phyloP scores from a whole-genome alignment of 2,113 vertebrate genomes.

The Ochotona princeps region DNA sequence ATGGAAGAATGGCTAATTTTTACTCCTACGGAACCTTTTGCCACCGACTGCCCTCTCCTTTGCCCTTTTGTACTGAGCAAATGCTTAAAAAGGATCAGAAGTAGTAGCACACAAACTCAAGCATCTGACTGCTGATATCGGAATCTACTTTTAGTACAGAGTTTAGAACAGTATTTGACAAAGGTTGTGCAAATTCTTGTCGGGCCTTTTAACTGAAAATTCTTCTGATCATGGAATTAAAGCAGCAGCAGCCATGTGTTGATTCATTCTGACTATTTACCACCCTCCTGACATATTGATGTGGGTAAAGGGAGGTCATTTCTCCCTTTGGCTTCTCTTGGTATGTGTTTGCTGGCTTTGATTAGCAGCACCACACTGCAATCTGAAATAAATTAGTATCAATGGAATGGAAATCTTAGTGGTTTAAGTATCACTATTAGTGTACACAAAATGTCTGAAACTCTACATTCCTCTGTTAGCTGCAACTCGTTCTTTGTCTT shows the following conservation, averaged over 20 bases:
- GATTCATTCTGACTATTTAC: slow-evolving; percentile 41
- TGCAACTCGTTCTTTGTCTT: slow-evolving; percentile 34
- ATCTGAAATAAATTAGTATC: slow-evolving; percentile 66
- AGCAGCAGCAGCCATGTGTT: background rate
- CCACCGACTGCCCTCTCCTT: background rate
- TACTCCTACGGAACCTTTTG: background rate
- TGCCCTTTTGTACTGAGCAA: background rate
- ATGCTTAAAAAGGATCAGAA: background rate
- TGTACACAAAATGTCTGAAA: slow-evolving; percentile 38
- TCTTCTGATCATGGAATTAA: slow-evolving; percentile 35
- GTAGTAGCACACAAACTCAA: background rate
- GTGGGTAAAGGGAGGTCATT: slow-evolving; percentile 26
- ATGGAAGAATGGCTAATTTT: background rate
- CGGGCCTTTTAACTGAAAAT: slow-evolving; percentile 2
- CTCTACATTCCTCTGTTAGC: slow-evolving; percentile 28
- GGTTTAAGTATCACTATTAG: slow-evolving; percentile 57
- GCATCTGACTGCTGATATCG: background rate
- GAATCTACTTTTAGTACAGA: background rate
- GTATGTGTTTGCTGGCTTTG: slow-evolving; percentile 63
- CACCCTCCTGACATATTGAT: background rate
- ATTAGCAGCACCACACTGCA: slow-evolving; percentile 54
- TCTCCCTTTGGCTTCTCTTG: slow-evolving; percentile 31
- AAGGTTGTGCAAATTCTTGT: background rate
- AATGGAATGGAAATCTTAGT: slow-evolving; percentile 58
- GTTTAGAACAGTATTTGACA: background rate